Evolutionary conservation across 2,888 invertebrate species (phyloP), one percentile per base, ranked within the genome.

Genomic region (Eupithecia abbreviata): DNA sequence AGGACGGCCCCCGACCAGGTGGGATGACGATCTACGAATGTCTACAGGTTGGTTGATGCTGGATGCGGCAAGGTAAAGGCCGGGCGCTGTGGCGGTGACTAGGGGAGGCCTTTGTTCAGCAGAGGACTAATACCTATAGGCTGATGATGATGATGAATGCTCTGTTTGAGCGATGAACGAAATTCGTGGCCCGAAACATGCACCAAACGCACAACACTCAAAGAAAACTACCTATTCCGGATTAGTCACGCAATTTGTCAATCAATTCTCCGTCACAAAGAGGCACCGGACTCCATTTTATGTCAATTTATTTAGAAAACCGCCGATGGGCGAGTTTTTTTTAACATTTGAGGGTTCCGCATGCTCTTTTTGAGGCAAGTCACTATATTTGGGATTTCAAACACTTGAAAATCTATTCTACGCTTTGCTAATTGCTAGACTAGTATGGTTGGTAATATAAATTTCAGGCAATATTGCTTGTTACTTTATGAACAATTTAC

Each of bases 171-270:
- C 10, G 42, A 45, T 45, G 18, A 69, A 69, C 69, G 47, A 69
- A 47, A 45, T 86, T 85, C 75, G 76, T 81, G 86, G 91, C 92
- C 88, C 84, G 43, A 18, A 18, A 86, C 86, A 82, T 18, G 90
- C 90, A 90, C 89, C 90, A 89, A 91, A 89, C 89, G 89, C 92
- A 78, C 76, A 77, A 77, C 78, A 92, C 91, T 91, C 90, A 91
- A 91, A 94, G 93, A 93, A 91, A 93, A 93, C 93, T 92, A 93
- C 93, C 94, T 90, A 94, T 94, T 94, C 94, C 83, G 90, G 89
- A 95, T 95, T 95, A 92, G 95, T 92, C 94, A 94, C 93, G 94
- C 94, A 92, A 93, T 95, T 94, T 93, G 93, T 95, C 94, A 94
- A 94, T 94, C 93, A 93, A 92, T 93, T 90, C 87, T 86, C 90